Evolutionary conservation across 2,888 invertebrate genomes (phyloP), one percentile per base, ranked within the genome.

Genomic region (Tinea trinotella): DNA sequence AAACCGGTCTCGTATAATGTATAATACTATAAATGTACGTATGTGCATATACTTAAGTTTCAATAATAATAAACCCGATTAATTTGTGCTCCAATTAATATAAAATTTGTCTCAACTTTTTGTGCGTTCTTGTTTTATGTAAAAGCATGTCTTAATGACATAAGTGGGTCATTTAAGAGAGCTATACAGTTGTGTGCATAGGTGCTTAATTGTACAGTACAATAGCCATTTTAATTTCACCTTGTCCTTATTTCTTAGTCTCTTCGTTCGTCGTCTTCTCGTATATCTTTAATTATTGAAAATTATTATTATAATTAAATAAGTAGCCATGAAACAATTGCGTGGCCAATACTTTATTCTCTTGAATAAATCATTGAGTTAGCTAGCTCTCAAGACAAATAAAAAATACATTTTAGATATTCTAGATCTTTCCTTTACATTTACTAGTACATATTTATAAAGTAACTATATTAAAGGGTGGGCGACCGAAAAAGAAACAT

Each of bases 171-270:
- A 40, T 40, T 2, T 15, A 2, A 15, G 2, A 7, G 6, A 40
- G 2, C 13, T 40, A 24, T 24, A 40, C 40, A 40, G 2, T 40
- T 40, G 40, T 30, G 30, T 30, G 13, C 40, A 46, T 46, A 46
- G 46, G 46, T 46, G 46, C 18, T 19, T 46, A 46, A 46, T 7
- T 13, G 24, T 36, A 46, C 46, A 17, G 12, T 19, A 46, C 46
- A 46, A 46, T 19, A 2, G 50, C 24, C 55, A 56, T 58, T 55
- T 59, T 52, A 55, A 56, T 55, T 56, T 75, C 57, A 65, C 76
- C 77, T 77, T 78, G 77, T 75, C 70, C 76, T 66, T 71, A 67
- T 74, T 77, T 69, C 36, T 53, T 9, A n/a, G 53, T 50, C 59
- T 57, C 59, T 53, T 48, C 54, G 57, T 59, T 59, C 58, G 40